phyloP scores from a whole-genome alignment of 2,113 vertebrate genomes.

The Sus scrofa region T2T-Sscrofa CM000813.6:123712001-123712500 shows the following conservation, averaged over 20 bases:
- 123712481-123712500: not conserved
- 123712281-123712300: not conserved
- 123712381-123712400: not conserved
- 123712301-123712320: not conserved
- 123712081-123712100: not conserved
- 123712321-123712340: not conserved
- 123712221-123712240: slow-evolving; percentile 15
- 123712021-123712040: not conserved
- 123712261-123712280: not conserved
- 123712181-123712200: slow-evolving; percentile 14
- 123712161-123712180: not conserved
- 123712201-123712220: slow-evolving; percentile 33
- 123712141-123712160: not conserved
- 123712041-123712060: slow-evolving; percentile 4
- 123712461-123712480: not conserved
- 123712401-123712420: not conserved
- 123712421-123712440: slow-evolving; percentile 49
- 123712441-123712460: not conserved
- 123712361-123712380: not conserved
- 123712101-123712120: slow-evolving; percentile 41
- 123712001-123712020: not conserved
- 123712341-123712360: not conserved
- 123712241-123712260: slow-evolving; percentile 17
- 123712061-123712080: not conserved
- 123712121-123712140: slow-evolving; percentile 43